Conservation (phyloP, 2,113 vertebrate genomes). For the Mirza zaza region DNA sequence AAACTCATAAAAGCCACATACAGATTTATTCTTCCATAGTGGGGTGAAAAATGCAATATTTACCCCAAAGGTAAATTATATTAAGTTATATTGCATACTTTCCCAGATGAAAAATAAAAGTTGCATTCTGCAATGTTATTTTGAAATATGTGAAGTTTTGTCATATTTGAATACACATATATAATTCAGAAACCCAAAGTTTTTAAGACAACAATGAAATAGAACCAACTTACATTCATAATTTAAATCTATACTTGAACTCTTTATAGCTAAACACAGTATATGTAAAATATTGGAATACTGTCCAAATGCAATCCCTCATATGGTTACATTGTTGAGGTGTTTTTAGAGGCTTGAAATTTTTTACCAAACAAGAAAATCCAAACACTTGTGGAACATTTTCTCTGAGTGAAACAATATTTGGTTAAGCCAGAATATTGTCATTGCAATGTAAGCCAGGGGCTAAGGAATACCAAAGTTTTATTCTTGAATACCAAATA, state of each 20-base stretch:
- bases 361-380: not conserved
- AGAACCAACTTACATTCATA: not conserved
- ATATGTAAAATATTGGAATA: not conserved
- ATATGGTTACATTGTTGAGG: not conserved
- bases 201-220: not conserved
- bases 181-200: not conserved
- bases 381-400: not conserved
- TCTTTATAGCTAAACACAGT: not conserved
- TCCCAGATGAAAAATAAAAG: not conserved
- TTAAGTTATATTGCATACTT: not conserved
- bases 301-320: not conserved
- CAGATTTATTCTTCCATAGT: not conserved
- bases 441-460: not conserved
- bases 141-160: not conserved
- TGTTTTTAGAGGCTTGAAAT: not conserved
- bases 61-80: not conserved
- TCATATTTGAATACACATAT: not conserved
- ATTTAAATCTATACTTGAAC: not conserved
- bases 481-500: not conserved
- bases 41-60: not conserved
- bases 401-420: not conserved
- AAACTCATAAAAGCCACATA: not conserved
- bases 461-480: not conserved
- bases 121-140: not conserved
- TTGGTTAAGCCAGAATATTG: not conserved